A percentile compares a stretch with the other conserved stretches of the same genome.
phyloP scores from a whole-genome alignment of 2,888 invertebrate genomes.

The Drosophila kokeensis region DNA sequence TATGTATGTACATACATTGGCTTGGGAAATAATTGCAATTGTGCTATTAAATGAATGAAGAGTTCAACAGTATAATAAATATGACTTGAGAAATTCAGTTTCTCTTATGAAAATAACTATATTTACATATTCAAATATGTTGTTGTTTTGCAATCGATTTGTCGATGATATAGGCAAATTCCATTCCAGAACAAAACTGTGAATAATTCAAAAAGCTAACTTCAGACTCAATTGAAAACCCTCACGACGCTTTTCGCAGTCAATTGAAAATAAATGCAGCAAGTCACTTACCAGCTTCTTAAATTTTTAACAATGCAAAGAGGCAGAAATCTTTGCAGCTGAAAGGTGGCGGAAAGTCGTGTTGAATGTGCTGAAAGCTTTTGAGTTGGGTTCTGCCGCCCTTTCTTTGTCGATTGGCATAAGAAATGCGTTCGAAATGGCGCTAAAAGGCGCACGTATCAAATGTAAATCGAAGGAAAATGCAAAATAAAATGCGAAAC shows the following conservation, averaged over 20 bases:
- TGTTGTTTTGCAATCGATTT: background rate
- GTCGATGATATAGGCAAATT: background rate
- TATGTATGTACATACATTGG: background rate
- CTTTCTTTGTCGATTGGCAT: constrained; percentile 3
- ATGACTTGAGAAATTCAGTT: background rate
- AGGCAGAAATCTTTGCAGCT: constrained; percentile 21
- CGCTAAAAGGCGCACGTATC: constrained; percentile 55
- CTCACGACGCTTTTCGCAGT: background rate
- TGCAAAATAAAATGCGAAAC: constrained; percentile 21
- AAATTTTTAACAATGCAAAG: constrained; percentile 50
- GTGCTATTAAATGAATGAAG: background rate
- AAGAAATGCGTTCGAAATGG: constrained; percentile 36
- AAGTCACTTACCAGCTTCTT: constrained; percentile 49
- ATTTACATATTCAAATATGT: background rate
- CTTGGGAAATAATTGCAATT: background rate
- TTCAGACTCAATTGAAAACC: background rate
- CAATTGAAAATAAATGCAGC: constrained; percentile 35
- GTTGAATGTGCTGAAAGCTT: constrained; percentile 10
- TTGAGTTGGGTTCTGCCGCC: constrained; percentile 1
- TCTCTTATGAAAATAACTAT: background rate
- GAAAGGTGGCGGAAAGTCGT: constrained; percentile 12
- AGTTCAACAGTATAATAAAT: background rate
- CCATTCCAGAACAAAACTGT: background rate
- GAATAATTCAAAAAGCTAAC: background rate
- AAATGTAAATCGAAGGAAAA: constrained; percentile 33